Base-by-base conservation (phyloP, 2,888 invertebrate genomes). In the Biston betularia region DNA sequence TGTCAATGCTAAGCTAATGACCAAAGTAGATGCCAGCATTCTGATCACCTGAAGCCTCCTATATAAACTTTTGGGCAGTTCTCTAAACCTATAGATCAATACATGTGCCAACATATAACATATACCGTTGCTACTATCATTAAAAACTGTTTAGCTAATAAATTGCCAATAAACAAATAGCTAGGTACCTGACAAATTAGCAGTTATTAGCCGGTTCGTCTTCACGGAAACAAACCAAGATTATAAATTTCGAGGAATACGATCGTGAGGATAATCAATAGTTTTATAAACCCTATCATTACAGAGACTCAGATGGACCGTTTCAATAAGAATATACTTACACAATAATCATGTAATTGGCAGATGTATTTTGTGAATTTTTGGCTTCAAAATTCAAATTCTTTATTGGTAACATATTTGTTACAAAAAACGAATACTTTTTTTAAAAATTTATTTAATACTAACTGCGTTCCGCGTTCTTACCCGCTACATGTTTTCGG, bases 221-320 rank as follows among this genome's bases (percentile, higher is more conserved):
- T 78, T 76, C 84, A 78, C 78, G 79, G 84, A 86, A 83, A 74
- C 74, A 73, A 66, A 75, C 69, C 66, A 67, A 71, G 63, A 68
- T 79, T 84, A 82, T 83, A 80, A 83, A 83, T 85, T 88, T 87
- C 86, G 81, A 68, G 79, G 88, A 89, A 86, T 76, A 74, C 74
- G 74, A 74, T 82, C 71, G 78, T 76, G 46, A 40, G 81, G 81
- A 76, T 81, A 82, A 85, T 87, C 87, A 86, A 85, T 86, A 84
- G 85, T 75, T 68, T 84, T 82, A 79, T 75, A 74, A 73, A 84
- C 87, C 88, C 48, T 88, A 86, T 88, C 75, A 89, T 89, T 89
- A 89, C 77, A 70, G 38, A 71, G 71, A 71, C 55, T 70, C 69
- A 71, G 66, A 64, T 55, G 49, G 53, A 35, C 15, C 63, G 61